Conservation (phyloP, 1,140 invertebrate genomes). For the Meloidogyne hapla region DNA sequence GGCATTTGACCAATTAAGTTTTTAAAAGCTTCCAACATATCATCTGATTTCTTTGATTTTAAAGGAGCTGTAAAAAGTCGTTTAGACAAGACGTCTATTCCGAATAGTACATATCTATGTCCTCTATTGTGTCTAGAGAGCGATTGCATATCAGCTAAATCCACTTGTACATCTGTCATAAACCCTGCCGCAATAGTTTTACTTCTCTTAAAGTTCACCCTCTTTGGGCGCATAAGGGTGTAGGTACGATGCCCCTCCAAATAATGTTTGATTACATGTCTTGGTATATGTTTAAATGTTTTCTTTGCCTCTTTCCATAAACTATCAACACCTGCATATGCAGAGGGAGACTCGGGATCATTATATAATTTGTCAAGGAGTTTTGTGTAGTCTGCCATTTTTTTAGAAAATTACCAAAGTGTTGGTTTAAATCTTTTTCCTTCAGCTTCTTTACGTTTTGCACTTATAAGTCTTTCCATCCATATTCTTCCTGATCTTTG, state of each 20-base stretch:
- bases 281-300: too few relatives aligned
- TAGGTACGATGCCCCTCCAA: slow-evolving; percentile 15
- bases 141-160: slow-evolving; percentile 11
- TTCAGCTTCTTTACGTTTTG: too few relatives aligned
- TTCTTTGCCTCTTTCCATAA: slow-evolving; percentile 26
- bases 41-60: background rate
- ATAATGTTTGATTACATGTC: background rate
- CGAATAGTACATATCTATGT: slow-evolving; percentile 8
- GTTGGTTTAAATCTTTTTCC: too few relatives aligned
- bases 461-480: too few relatives aligned
- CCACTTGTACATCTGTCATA: slow-evolving; percentile 40
- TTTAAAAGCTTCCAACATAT: background rate
- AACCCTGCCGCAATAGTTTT: too few relatives aligned
- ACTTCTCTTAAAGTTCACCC: slow-evolving; percentile 11
- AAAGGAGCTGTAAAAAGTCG: slow-evolving; percentile 7
- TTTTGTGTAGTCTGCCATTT: too few relatives aligned
- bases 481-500: too few relatives aligned
- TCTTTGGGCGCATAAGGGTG: slow-evolving; percentile 6
- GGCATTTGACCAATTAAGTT: slow-evolving; percentile 16
- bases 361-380: slow-evolving; percentile 23
- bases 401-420: too few relatives aligned
- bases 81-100: slow-evolving; percentile 9
- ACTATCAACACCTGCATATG: slow-evolving; percentile 9
- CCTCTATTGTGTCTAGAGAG: slow-evolving; percentile 4
- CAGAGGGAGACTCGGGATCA: slow-evolving; percentile 21